Evolutionary conservation across 2,888 invertebrate genomes (phyloP).

Genomic region (Papilio elwesi): DNA sequence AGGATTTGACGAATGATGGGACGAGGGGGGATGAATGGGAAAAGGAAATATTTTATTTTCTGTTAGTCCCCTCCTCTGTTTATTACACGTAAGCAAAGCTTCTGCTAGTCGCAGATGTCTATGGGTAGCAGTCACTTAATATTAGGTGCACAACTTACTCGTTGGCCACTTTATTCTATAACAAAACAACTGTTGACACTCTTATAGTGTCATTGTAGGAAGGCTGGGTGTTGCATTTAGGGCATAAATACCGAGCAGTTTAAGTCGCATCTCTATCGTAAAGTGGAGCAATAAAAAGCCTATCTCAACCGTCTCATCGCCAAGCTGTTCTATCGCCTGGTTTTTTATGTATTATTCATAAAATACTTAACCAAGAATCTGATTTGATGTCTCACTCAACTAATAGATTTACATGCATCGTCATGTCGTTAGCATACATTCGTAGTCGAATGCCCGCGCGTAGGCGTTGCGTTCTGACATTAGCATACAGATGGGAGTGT

Average conservation of each 20-base stretch:
- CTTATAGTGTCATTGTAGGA: too few species aligned
- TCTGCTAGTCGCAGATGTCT: too few species aligned
- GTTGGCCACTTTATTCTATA: too few species aligned
- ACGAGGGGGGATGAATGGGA: too few species aligned
- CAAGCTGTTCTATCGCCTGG: neutral
- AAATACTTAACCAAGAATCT: conserved; percentile 45
- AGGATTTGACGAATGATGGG: too few species aligned
- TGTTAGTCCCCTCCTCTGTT: too few species aligned
- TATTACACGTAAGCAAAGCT: too few species aligned
- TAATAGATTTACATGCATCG: conserved; percentile 51
- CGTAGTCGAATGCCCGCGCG: conserved; percentile 46
- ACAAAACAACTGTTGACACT: too few species aligned
- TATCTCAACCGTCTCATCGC: conserved; percentile 11
- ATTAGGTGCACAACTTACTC: too few species aligned
- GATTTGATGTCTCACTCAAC: conserved; percentile 52
- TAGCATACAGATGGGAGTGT: conserved; percentile 56
- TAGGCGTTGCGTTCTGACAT: conserved; percentile 50
- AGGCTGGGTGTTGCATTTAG: neutral
- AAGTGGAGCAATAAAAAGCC: conserved; percentile 22
- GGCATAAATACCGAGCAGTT: neutral
- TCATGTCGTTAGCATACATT: conserved; percentile 55
- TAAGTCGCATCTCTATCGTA: neutral
- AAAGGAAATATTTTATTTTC: too few species aligned
- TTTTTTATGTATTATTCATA: conserved; percentile 46
- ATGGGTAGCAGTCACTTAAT: too few species aligned